phyloP scores from a whole-genome alignment of 2,113 vertebrate species.

The Ardeotis arabs region DNA sequence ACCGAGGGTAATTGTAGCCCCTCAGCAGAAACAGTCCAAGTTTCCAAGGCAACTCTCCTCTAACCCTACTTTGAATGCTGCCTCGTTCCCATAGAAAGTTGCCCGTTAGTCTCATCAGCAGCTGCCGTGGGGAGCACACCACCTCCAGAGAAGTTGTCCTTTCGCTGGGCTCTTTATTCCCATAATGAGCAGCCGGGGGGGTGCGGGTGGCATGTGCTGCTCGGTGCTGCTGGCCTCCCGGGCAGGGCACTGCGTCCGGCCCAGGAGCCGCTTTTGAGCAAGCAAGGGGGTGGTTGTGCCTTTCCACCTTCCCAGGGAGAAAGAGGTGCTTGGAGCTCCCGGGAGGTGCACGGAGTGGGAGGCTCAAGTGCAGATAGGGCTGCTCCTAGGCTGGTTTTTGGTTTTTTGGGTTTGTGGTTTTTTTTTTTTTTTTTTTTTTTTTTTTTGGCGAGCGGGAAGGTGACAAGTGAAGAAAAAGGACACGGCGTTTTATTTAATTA shows the following conservation, averaged over 20 bases:
- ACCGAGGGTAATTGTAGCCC: neutral
- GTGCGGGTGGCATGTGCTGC: neutral
- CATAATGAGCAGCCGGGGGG: neutral
- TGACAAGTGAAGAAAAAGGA: conserved; percentile 67
- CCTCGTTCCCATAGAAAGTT: conserved; percentile 31
- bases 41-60: conserved; percentile 51
- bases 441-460: neutral
- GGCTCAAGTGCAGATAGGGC: conserved; percentile 7
- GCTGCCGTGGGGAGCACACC: conserved; percentile 24
- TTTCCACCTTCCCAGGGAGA: neutral
- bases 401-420: no score
- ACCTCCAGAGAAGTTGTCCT: conserved; percentile 36
- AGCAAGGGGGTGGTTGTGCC: neutral
- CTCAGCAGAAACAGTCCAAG: neutral
- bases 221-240: neutral
- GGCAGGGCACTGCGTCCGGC: neutral
- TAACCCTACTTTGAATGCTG: neutral
- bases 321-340: neutral
- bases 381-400: neutral
- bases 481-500: conserved; percentile 59
- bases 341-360: neutral
- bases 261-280: neutral
- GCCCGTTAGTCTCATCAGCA: conserved; percentile 23
- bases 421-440: neutral
- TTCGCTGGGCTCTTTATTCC: neutral